Conservation (phyloP, 2,888 invertebrate genomes). For the Hermaeophaga mercurialis region DNA sequence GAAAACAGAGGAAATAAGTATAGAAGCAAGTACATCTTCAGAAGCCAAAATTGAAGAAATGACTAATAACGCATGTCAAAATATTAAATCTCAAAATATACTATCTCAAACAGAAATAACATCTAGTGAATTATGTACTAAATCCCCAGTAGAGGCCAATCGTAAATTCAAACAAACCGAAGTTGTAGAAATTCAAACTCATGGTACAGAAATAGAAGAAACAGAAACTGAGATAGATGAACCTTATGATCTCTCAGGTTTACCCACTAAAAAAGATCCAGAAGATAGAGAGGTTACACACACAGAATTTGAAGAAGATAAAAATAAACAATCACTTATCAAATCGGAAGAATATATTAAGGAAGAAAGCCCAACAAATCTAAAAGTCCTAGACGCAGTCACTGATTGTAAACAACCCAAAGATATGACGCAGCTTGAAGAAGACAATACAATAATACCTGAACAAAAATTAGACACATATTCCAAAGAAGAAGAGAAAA, state of each 20-base stretch:
- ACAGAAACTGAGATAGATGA: not conserved
- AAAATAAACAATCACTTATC: no score
- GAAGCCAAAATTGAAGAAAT: slow-evolving; percentile 2
- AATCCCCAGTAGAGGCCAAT: slow-evolving; percentile 1
- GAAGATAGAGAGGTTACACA: not conserved
- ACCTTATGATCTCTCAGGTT: no score
- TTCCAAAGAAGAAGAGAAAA: no score
- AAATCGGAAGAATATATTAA: no score
- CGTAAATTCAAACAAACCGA: not conserved
- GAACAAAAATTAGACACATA: no score
- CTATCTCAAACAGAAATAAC: slow-evolving; percentile 16
- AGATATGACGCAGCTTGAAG: not conserved
- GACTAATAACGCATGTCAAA: not conserved
- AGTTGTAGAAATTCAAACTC: not conserved
- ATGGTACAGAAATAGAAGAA: not conserved
- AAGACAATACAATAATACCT: not conserved
- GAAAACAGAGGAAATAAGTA: not conserved
- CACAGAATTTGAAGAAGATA: slow-evolving; percentile 3
- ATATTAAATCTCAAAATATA: slow-evolving; percentile 4
- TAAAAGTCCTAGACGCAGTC: no score
- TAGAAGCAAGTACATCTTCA: slow-evolving; percentile 13
- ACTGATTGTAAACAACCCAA: no score
- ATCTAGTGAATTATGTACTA: slow-evolving; percentile 15
- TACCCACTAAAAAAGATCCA: not conserved
- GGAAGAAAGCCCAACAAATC: no score